phyloP scores from a whole-genome alignment of 2,797 vertebrate genomes.

The Botia almorhae region DNA sequence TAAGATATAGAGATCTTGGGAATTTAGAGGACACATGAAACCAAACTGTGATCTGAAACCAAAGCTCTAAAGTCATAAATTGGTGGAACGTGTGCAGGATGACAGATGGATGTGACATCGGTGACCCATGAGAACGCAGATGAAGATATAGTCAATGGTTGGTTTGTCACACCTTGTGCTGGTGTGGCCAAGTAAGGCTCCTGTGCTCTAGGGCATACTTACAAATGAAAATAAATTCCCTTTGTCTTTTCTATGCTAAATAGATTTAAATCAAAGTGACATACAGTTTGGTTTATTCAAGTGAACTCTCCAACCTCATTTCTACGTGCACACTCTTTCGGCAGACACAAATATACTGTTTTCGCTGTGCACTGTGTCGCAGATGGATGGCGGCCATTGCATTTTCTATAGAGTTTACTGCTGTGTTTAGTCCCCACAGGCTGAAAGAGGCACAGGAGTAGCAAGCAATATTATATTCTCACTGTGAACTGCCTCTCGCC shows the following conservation, averaged over 20 bases:
- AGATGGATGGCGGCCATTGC: slow-evolving; percentile 4
- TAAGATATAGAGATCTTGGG: slow-evolving; percentile 3
- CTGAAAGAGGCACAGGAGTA: slow-evolving; percentile 11
- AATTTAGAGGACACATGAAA: slow-evolving; percentile 35
- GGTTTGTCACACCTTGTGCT: neutral
- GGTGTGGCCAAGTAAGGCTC: slow-evolving; percentile 18
- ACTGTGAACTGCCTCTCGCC: neutral
- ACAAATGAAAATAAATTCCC: slow-evolving; percentile 30
- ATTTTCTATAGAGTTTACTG: slow-evolving; percentile 12
- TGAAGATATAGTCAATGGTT: slow-evolving; percentile 17
- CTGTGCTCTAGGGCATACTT: slow-evolving; percentile 22
- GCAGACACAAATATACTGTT: neutral
- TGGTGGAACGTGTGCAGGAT: neutral
- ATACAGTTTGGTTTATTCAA: slow-evolving; percentile 32
- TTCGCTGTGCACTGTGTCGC: neutral
- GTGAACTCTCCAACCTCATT: slow-evolving; percentile 11
- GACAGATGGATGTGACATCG: slow-evolving; percentile 26
- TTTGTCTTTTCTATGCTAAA: slow-evolving; percentile 19
- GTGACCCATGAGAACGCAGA: slow-evolving; percentile 4
- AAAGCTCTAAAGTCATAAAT: slow-evolving; percentile 25
- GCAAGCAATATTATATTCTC: slow-evolving; percentile 18
- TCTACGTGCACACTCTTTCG: slow-evolving; percentile 2
- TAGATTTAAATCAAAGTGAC: slow-evolving; percentile 32
- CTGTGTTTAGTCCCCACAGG: slow-evolving; percentile 13
- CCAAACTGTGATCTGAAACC: slow-evolving; percentile 11